Conservation (phyloP, 2,797 vertebrate species). For the Phrynocephalus forsythii region DNA sequence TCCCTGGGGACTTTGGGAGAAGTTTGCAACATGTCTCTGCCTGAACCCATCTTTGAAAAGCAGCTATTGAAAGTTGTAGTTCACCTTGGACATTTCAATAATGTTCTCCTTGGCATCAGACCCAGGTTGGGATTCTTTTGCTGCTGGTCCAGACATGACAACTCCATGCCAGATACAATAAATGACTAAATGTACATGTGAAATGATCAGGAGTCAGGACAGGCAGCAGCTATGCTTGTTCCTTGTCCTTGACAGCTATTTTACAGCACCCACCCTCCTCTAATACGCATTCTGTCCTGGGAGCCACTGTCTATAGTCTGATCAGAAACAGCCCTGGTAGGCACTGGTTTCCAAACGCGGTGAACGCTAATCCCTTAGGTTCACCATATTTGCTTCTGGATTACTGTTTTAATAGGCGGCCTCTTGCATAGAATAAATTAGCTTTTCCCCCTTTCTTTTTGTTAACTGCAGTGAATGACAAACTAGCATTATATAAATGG, state of each 20-base stretch:
- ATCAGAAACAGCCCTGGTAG: no score
- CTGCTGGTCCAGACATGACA: neutral
- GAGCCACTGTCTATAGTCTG: neutral
- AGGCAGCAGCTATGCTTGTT: neutral
- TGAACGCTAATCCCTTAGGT: neutral
- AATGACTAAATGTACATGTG: neutral
- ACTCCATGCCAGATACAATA: no score
- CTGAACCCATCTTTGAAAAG: neutral
- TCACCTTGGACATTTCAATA: neutral
- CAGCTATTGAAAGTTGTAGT: neutral
- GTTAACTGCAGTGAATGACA: neutral
- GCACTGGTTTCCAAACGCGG: neutral
- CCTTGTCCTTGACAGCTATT: neutral
- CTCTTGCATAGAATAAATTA: no score
- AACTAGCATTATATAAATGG: neutral
- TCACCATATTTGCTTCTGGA: neutral
- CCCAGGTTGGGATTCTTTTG: neutral
- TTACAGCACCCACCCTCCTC: no score
- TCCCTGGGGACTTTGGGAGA: neutral
- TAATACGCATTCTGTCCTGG: neutral
- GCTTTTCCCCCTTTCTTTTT: neutral
- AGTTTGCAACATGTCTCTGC: neutral
- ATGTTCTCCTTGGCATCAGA: neutral
- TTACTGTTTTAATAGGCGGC: neutral
- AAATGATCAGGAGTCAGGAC: no score